Evolutionary conservation across 2,888 invertebrate genomes (phyloP).

Genomic region (Brachynemurus nebulosus): DNA sequence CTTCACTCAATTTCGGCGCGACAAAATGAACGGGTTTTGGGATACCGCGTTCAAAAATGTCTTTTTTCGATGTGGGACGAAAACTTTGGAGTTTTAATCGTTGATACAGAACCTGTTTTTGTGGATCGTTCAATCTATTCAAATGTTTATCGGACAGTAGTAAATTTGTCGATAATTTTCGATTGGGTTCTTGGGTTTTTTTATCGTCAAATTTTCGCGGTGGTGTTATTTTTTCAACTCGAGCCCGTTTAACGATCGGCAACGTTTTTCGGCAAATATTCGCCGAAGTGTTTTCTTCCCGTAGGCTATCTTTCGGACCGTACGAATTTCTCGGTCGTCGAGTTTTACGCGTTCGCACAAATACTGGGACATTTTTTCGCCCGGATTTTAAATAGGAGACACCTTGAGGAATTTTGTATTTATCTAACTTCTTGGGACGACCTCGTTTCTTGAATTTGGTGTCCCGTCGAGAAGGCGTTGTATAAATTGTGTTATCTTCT

Average conservation of each 20-base stretch:
- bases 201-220: not conserved
- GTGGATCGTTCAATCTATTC: not conserved
- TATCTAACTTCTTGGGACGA: constrained; percentile 3
- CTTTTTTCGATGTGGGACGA: constrained; percentile 3
- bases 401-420: constrained; percentile 6
- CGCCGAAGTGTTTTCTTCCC: not conserved
- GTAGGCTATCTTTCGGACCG: not conserved
- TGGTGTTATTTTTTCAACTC: constrained; percentile 3
- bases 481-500: no score
- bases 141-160: constrained; percentile 1
- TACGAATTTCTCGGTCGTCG: not conserved
- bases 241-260: constrained; percentile 5
- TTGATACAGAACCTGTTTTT: constrained; percentile 2
- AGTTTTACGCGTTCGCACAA: not conserved
- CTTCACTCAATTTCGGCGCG: not conserved
- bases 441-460: not conserved
- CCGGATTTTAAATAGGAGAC: constrained; percentile 8
- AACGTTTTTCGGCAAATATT: not conserved
- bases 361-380: not conserved
- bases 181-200: not conserved
- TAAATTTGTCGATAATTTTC: not conserved
- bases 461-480: not conserved
- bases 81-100: constrained; percentile 1
- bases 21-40: not conserved
- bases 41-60: not conserved